Percentiles rank a stretch among this genome's conserved stretches.
phyloP scores from a whole-genome alignment of 1,140 invertebrate species.

The Cylas formicarius region DNA sequence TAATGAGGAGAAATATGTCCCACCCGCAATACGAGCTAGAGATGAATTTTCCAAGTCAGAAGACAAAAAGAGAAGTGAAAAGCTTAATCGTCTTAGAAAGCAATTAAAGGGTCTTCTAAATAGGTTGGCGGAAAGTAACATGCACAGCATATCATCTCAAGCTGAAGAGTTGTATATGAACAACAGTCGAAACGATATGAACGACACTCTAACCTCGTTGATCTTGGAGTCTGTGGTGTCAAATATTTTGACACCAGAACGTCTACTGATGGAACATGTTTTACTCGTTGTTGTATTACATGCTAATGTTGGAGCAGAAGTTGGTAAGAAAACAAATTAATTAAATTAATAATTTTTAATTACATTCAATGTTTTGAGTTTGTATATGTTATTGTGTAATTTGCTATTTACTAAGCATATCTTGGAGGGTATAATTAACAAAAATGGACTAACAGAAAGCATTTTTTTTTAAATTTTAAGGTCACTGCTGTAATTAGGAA shows the following conservation, averaged over 20 bases:
- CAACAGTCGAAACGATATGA: slow-evolving; percentile 77
- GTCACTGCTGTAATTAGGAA: no score
- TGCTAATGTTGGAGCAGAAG: slow-evolving; percentile 83
- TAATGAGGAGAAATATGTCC: slow-evolving; percentile 64
- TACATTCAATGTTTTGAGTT: no score
- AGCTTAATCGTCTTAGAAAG: slow-evolving; percentile 58
- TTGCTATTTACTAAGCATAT: slow-evolving; percentile 1
- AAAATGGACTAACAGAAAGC: no score
- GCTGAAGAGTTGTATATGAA: slow-evolving; percentile 67
- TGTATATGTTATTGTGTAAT: background rate
- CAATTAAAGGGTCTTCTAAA: slow-evolving; percentile 82
- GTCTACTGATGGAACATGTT: slow-evolving; percentile 76
- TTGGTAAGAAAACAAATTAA: slow-evolving; percentile 54
- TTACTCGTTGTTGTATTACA: slow-evolving; percentile 78
- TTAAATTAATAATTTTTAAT: background rate
- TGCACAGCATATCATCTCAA: slow-evolving; percentile 69
- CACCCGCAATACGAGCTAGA: slow-evolving; percentile 64
- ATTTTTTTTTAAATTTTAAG: no score
- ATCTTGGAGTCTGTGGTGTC: slow-evolving; percentile 62
- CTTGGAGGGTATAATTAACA: background rate
- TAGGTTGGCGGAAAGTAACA: slow-evolving; percentile 80
- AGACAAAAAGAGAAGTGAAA: slow-evolving; percentile 50
- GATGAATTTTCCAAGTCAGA: slow-evolving; percentile 34
- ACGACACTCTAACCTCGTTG: slow-evolving; percentile 62
- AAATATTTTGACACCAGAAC: slow-evolving; percentile 59